A percentile compares a stretch with the other conserved stretches of the same genome.
phyloP scores from a whole-genome alignment of 2,113 vertebrate species.

The Peromyscus californicus region DNA sequence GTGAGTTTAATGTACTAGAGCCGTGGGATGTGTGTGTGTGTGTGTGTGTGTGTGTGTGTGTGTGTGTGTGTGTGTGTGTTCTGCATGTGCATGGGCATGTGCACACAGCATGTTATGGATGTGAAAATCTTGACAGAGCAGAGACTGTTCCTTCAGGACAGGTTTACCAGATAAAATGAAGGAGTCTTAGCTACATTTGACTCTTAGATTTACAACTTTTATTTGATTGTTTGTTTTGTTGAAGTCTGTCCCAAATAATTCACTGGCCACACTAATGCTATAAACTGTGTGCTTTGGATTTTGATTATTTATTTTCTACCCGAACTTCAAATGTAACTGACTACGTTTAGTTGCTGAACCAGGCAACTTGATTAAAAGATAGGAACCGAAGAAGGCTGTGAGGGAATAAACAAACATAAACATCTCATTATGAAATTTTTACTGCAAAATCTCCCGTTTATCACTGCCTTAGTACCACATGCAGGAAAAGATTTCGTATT shows the following conservation, averaged over 20 bases:
- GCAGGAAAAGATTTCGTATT: neutral
- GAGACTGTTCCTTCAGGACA: neutral
- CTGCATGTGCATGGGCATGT: neutral
- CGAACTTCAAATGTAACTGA: constrained; percentile 16
- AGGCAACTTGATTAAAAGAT: neutral
- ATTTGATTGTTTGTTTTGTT: neutral
- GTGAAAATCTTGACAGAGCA: neutral
- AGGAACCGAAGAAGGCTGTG: neutral
- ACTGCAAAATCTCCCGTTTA: neutral
- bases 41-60: neutral
- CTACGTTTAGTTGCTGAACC: neutral
- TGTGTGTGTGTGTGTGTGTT: neutral
- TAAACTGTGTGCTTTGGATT: neutral
- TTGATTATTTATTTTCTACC: neutral
- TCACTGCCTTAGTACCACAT: neutral
- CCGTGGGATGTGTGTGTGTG: neutral
- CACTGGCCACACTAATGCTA: neutral
- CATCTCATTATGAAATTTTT: neutral
- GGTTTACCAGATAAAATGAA: neutral
- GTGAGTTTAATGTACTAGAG: neutral
- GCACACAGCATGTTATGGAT: neutral
- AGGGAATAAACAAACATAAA: neutral
- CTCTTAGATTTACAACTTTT: constrained; percentile 25
- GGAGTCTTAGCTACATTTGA: neutral
- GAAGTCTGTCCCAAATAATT: constrained; percentile 4